Percentiles rank a stretch among this genome's conserved stretches.
Conservation (phyloP, 2,113 vertebrate genomes). For the Struthidea cinerea region DNA sequence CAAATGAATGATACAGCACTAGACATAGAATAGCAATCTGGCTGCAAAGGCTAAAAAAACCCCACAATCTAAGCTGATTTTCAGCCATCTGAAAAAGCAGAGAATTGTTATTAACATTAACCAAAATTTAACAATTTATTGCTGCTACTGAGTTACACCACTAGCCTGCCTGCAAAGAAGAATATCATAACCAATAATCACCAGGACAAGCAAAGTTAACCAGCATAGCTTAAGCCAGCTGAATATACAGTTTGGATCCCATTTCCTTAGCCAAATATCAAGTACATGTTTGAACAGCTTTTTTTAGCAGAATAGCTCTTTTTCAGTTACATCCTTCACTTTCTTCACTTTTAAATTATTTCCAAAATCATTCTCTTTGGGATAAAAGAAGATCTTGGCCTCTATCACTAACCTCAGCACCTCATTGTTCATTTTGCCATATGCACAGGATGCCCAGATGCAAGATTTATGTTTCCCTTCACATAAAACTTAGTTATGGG, state of each 20-base stretch:
- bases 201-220: not conserved
- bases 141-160: not conserved
- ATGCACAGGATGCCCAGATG: not conserved
- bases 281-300: not conserved
- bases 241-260: not conserved
- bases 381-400: not conserved
- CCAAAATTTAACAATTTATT: not conserved
- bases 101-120: not conserved
- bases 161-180: not conserved
- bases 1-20: not conserved
- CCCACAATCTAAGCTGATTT: not conserved
- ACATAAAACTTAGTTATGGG: not conserved
- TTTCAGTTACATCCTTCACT: not conserved
- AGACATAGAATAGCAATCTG: not conserved
- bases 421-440: not conserved
- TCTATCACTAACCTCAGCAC: not conserved
- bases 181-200: not conserved
- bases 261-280: not conserved
- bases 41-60: not conserved
- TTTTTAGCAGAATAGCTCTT: not conserved
- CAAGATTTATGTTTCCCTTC: not conserved
- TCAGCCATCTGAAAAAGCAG: not conserved
- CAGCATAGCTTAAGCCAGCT: not conserved
- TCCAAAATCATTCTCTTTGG: not conserved
- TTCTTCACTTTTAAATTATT: not conserved